Conservation (phyloP, 2,888 invertebrate species). For the Cantharis rufa region DNA sequence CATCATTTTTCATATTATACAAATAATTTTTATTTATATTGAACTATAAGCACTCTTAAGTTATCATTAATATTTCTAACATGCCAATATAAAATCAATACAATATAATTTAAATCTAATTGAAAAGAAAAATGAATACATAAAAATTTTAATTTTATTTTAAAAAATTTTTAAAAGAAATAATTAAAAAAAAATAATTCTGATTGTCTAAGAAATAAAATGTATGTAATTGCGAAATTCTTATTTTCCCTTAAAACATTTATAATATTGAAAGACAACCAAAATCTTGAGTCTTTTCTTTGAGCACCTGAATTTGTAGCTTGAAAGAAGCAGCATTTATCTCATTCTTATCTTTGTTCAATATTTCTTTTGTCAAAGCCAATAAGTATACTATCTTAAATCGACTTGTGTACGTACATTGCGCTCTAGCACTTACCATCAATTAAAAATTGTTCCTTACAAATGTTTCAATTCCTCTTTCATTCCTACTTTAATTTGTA, state of each 20-base stretch:
- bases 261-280: background rate
- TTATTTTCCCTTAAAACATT: background rate
- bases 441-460: background rate
- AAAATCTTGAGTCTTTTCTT: conserved; percentile 17
- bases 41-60: too few relatives aligned
- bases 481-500: background rate
- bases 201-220: background rate
- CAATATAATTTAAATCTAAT: background rate
- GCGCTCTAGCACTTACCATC: background rate
- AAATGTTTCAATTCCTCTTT: background rate
- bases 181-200: background rate
- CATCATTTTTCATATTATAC: too few relatives aligned
- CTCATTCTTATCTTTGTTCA: conserved; percentile 43
- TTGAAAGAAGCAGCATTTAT: conserved; percentile 38
- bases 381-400: conserved; percentile 36
- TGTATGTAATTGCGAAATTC: background rate
- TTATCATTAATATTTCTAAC: background rate
- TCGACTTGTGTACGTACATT: conserved; percentile 12
- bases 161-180: background rate
- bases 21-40: too few relatives aligned
- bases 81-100: background rate
- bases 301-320: conserved; percentile 41
- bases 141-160: background rate
- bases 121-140: background rate
- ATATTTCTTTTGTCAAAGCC: conserved; percentile 45